phyloP scores from a whole-genome alignment of 2,888 invertebrate genomes.

The Tenthredo amoena region DNA sequence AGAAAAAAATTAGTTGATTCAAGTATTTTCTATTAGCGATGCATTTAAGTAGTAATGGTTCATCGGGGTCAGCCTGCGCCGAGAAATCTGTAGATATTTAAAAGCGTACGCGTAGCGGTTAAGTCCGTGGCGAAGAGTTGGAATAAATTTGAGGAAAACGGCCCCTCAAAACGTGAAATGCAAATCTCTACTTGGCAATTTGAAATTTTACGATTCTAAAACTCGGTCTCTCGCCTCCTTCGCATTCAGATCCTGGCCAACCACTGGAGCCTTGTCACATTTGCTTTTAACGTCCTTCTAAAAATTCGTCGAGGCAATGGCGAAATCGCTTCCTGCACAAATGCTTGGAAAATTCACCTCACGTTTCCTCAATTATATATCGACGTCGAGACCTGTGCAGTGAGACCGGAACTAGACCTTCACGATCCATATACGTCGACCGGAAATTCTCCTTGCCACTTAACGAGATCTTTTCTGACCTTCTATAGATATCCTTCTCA shows the following conservation, averaged over 20 bases:
- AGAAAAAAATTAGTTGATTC: background rate
- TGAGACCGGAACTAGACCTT: constrained; percentile 53
- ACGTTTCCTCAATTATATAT: constrained; percentile 69
- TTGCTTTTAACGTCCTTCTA: constrained; percentile 62
- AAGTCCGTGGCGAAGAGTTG: constrained; percentile 39
- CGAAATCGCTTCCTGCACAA: constrained; percentile 61
- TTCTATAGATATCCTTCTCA: background rate
- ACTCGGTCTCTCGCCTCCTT: constrained; percentile 54
- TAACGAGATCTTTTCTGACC: constrained; percentile 37
- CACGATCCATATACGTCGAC: constrained; percentile 18
- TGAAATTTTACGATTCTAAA: constrained; percentile 67
- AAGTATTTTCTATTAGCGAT: background rate
- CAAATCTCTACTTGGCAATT: constrained; percentile 65
- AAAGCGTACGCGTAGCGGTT: constrained; percentile 11
- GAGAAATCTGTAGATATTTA: constrained; percentile 5
- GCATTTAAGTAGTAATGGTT: background rate
- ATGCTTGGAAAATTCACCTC: constrained; percentile 62
- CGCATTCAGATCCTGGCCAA: constrained; percentile 51
- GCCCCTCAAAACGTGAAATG: constrained; percentile 65
- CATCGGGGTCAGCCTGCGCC: background rate
- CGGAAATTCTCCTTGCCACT: constrained; percentile 54
- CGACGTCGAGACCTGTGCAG: constrained; percentile 40
- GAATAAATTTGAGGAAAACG: constrained; percentile 68
- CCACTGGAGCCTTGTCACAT: constrained; percentile 58
- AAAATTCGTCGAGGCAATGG: constrained; percentile 57